These are phyloP conservation scores for Oligia fasciuncula DNA, from an alignment of 2,888 invertebrate genomes.

Conservation along the genomic window DNA sequence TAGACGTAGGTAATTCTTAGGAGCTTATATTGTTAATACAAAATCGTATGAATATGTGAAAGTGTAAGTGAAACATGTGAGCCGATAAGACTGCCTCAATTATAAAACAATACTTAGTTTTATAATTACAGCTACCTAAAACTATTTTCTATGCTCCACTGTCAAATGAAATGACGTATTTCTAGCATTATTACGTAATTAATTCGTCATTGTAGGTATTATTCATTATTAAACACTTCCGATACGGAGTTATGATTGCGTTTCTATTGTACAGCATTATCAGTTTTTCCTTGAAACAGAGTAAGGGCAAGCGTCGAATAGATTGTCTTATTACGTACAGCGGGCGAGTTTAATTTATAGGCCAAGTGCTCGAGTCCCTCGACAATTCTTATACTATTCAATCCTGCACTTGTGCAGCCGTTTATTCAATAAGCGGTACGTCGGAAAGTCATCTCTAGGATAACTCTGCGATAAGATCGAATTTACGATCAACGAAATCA, in stretches of 20 bases:
- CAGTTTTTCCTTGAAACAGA: slow-evolving; percentile 29
- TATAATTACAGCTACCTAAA: neutral
- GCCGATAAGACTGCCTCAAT: neutral
- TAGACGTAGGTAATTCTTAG: no score
- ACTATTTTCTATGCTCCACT: neutral
- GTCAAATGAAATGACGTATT: slow-evolving; percentile 23
- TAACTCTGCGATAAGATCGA: neutral
- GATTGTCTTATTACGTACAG: slow-evolving; percentile 25
- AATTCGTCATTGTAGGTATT: slow-evolving; percentile 30
- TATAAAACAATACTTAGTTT: slow-evolving; percentile 3
- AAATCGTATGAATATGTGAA: neutral
- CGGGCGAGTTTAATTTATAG: slow-evolving; percentile 33
- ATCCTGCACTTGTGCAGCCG: neutral
- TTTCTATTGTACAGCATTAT: slow-evolving; percentile 35
- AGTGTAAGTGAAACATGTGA: neutral
- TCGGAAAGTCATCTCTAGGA: neutral
- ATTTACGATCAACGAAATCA: neutral
- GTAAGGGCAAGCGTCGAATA: slow-evolving; percentile 22
- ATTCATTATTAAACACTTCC: slow-evolving; percentile 27
- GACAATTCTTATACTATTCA: slow-evolving; percentile 10
- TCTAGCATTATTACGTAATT: slow-evolving; percentile 42
- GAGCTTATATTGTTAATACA: neutral
- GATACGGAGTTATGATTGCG: slow-evolving; percentile 35
- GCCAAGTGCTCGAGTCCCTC: slow-evolving; percentile 35
- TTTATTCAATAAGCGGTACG: slow-evolving; percentile 11